Conservation (phyloP, 2,888 invertebrate species). For the Lycocerus yunnanus region DNA sequence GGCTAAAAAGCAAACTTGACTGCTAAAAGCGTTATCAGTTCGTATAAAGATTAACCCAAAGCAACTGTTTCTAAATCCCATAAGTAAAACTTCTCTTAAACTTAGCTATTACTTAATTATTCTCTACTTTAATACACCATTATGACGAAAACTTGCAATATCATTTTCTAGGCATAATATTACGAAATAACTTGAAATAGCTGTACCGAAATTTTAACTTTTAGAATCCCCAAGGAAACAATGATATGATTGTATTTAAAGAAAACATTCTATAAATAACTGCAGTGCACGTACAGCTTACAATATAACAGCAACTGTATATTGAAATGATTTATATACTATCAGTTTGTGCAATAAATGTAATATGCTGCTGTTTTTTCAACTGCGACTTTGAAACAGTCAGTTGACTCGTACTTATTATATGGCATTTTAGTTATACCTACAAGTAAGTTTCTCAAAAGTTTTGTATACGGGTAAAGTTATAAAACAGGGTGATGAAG, state of each 20-base stretch:
- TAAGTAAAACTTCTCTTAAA: background rate
- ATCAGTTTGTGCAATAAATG: no score
- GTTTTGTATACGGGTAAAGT: background rate
- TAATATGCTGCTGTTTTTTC: no score
- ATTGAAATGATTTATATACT: no score
- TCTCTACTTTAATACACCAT: background rate
- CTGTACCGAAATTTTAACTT: background rate
- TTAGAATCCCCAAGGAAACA: no score
- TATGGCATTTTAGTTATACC: background rate
- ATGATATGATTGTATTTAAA: no score
- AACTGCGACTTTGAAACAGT: background rate
- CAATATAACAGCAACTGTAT: no score
- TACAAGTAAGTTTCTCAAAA: background rate
- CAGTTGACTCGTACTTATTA: background rate
- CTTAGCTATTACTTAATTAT: background rate
- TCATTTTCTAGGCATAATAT: background rate
- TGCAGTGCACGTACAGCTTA: no score
- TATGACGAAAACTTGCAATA: background rate
- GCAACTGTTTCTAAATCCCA: background rate
- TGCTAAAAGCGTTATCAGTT: slow-evolving; percentile 10
- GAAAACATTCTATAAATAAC: no score
- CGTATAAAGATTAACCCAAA: slow-evolving; percentile 7
- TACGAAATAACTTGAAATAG: background rate
- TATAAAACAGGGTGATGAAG: background rate
- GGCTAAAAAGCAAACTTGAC: slow-evolving; percentile 15